Conservation (phyloP, 2,113 vertebrate genomes). For the Saccopteryx bilineata region DNA sequence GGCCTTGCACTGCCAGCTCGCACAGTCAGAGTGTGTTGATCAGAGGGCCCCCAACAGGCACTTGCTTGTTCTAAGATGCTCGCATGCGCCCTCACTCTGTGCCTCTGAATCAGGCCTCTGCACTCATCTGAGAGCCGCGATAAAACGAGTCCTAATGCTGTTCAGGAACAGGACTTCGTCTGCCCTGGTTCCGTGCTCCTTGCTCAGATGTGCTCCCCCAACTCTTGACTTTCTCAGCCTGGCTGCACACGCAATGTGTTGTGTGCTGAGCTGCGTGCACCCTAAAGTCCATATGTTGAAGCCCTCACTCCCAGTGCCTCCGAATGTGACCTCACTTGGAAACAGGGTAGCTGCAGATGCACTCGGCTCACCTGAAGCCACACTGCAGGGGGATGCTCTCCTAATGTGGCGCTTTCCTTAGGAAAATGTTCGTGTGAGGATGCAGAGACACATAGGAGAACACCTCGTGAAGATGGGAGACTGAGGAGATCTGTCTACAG, state of each 20-base stretch:
- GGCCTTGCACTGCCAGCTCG: accelerated
- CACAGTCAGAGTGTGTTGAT: neutral
- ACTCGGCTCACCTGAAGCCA: neutral
- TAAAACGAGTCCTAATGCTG: neutral
- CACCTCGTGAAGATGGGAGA: accelerated
- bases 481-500: accelerated
- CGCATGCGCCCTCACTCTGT: neutral
- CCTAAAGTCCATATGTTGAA: neutral
- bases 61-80: neutral
- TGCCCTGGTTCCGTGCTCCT: neutral
- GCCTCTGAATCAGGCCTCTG: neutral
- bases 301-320: neutral
- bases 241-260: neutral
- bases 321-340: neutral
- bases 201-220: neutral
- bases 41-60: neutral
- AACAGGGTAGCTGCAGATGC: neutral
- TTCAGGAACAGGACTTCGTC: neutral
- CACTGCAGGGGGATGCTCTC: no score
- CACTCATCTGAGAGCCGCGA: neutral
- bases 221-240: neutral
- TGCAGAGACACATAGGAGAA: neutral
- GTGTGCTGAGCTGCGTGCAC: neutral
- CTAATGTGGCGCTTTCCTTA: neutral
- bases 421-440: neutral